These are phyloP conservation scores for Protonibea diacanthus DNA, from an alignment of 2,797 vertebrate species.

Conservation along the genomic window DNA sequence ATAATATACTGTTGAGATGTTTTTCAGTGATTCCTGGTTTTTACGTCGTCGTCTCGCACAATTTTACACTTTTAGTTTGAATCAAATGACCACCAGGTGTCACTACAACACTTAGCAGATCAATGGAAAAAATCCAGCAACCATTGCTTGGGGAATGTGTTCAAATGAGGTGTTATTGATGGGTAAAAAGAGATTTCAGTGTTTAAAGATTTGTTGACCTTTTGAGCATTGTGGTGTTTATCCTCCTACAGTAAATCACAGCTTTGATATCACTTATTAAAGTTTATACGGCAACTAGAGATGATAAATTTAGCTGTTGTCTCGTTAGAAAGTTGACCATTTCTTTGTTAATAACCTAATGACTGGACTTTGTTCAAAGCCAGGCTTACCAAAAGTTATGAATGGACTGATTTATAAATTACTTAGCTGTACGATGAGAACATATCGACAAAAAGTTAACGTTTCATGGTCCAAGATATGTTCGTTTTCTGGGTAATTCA, in stretches of 20 bases:
- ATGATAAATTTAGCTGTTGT: neutral
- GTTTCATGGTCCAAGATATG: no score
- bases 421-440: neutral
- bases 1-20: constrained; percentile 95
- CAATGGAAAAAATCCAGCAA: no score
- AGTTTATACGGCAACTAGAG: neutral
- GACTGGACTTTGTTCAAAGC: neutral
- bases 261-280: no score
- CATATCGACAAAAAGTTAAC: no score
- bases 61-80: neutral
- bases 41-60: fast-evolving
- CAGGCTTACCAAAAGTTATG: no score
- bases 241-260: no score
- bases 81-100: constrained; percentile 51
- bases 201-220: neutral
- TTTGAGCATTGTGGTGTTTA: neutral
- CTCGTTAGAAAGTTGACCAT: neutral
- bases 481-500: neutral
- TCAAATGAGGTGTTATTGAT: neutral
- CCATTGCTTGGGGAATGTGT: neutral
- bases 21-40: constrained; percentile 41
- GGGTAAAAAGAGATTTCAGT: neutral
- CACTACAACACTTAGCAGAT: neutral
- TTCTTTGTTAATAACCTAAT: neutral
- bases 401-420: neutral